Percentiles rank a stretch among this genome's conserved stretches.
Evolutionary conservation across 2,113 vertebrate species (phyloP).

Genomic region (Trachemys scripta): DNA sequence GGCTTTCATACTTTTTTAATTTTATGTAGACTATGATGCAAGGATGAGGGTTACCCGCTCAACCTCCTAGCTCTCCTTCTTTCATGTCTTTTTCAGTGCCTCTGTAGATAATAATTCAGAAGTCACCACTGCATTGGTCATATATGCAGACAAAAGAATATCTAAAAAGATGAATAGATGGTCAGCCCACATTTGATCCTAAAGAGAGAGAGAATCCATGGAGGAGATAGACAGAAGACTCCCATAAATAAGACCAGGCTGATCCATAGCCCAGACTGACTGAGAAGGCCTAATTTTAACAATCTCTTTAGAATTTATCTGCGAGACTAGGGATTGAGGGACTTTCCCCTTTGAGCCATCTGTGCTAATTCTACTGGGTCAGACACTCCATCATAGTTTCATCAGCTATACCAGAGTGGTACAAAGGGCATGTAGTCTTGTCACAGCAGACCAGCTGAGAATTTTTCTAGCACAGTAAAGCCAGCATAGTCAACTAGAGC

Average conservation of each 20-base stretch:
- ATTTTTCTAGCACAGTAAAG: neutral
- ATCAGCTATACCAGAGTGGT: neutral
- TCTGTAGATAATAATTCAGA: neutral
- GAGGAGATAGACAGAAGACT: neutral
- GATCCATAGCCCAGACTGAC: neutral
- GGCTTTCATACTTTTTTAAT: neutral
- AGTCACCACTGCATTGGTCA: neutral
- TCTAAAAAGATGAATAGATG: neutral
- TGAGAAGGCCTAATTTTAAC: neutral
- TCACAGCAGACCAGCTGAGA: neutral
- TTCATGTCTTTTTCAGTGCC: neutral
- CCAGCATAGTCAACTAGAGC: neutral
- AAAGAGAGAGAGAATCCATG: neutral
- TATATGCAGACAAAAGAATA: neutral
- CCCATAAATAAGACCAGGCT: neutral
- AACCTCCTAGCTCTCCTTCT: neutral
- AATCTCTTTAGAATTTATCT: neutral
- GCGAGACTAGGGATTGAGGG: neutral
- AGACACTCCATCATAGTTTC: rapidly evolving
- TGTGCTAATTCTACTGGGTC: neutral
- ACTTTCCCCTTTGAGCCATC: neutral
- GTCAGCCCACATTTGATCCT: neutral
- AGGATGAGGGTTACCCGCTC: neutral
- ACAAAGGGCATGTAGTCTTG: neutral
- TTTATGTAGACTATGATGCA: neutral